A percentile compares a stretch with the other conserved stretches of the same genome.
Conservation (phyloP, 2,797 vertebrate species). For the Notamacropus eugenii region DNA sequence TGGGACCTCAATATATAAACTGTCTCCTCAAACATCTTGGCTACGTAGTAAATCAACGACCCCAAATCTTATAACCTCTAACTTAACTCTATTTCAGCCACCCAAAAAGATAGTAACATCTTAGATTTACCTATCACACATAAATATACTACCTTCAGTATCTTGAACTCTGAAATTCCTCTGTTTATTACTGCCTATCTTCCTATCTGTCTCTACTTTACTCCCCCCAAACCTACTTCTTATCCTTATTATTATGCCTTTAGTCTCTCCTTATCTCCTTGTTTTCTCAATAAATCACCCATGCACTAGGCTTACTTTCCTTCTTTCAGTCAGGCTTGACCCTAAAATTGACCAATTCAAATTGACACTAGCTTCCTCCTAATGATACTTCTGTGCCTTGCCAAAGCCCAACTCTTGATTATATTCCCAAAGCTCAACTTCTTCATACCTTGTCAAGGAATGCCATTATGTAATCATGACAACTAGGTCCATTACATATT, state of each 20-base stretch:
- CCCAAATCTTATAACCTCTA: not conserved
- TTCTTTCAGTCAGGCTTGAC: not conserved
- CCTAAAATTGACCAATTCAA: not conserved
- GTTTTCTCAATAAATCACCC: not conserved
- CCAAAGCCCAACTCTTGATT: too few relatives aligned
- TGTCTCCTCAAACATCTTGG: not conserved
- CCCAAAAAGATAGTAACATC: not conserved
- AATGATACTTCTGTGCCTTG: not conserved
- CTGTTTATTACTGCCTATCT: not conserved
- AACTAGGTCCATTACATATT: not conserved
- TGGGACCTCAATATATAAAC: not conserved
- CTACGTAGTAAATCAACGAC: not conserved
- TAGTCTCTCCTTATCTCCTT: not conserved
- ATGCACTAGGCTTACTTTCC: not conserved
- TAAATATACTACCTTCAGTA: not conserved
- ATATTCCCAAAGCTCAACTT: not conserved
- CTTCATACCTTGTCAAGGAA: not conserved
- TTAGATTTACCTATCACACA: not conserved
- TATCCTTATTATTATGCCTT: not conserved
- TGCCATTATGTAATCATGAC: not conserved
- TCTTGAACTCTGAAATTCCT: not conserved
- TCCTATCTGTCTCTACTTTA: not conserved
- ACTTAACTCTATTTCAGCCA: not conserved
- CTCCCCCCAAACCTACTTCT: not conserved
- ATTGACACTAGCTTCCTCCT: not conserved